Conservation (phyloP, 2,888 invertebrate genomes). For the Ichneumoninae sp. region DNA sequence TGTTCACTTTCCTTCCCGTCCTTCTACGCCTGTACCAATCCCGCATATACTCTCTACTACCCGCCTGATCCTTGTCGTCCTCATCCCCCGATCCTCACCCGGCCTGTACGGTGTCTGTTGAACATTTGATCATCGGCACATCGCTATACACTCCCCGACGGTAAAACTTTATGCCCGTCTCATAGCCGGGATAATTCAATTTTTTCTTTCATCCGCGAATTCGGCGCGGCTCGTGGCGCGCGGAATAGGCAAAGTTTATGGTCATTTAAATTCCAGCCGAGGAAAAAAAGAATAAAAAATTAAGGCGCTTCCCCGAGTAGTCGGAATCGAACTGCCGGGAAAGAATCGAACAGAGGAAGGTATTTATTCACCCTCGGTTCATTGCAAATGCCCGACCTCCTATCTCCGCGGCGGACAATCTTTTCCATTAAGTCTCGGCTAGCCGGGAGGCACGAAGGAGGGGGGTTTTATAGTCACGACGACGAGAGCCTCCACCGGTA, state of each 20-base stretch:
- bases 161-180: constrained; percentile 9
- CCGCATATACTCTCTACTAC: constrained; percentile 9
- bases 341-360: constrained; percentile 71
- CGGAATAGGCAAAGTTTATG: constrained; percentile 1
- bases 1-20: constrained; percentile 51
- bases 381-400: constrained; percentile 70
- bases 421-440: constrained; percentile 73
- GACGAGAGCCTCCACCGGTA: constrained; percentile 3
- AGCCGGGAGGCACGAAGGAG: constrained; percentile 17
- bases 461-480: constrained; percentile 16
- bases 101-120: constrained; percentile 9
- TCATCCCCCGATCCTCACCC: constrained; percentile 2
- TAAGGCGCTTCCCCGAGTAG: constrained; percentile 25
- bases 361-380: constrained; percentile 50
- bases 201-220: constrained; percentile 5
- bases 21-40: constrained; percentile 15
- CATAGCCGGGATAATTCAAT: not conserved
- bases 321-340: constrained; percentile 31
- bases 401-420: constrained; percentile 72
- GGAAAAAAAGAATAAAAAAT: constrained; percentile 40
- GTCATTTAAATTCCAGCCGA: constrained; percentile 32
- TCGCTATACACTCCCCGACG: constrained; percentile 7
- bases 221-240: not conserved
- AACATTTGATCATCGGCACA: constrained; percentile 42
- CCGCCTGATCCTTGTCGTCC: constrained; percentile 55